These are phyloP conservation scores for Chrysolina haemoptera DNA, from an alignment of 2,888 invertebrate species.

Conservation along the genomic window DNA sequence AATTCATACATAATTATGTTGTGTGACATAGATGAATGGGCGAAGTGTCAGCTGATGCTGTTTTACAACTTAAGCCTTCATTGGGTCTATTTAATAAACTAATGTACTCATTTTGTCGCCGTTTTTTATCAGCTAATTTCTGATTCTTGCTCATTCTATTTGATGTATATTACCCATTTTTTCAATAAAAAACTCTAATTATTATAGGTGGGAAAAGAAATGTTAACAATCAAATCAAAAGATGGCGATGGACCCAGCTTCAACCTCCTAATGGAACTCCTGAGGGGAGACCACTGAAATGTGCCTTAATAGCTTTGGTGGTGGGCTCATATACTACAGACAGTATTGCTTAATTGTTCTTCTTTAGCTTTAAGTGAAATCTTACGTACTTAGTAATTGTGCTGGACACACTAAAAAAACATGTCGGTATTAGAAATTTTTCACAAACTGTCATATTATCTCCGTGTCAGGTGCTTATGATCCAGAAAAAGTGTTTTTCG, in stretches of 20 bases:
- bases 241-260: conserved; percentile 93
- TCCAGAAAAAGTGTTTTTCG: not conserved
- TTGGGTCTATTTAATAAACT: no score
- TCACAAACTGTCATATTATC: conserved; percentile 33
- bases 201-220: conserved; percentile 90
- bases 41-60: no score
- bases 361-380: conserved; percentile 66
- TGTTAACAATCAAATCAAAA: conserved; percentile 88
- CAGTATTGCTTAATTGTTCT: conserved; percentile 65
- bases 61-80: no score
- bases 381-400: conserved; percentile 65
- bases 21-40: no score
- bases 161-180: no score
- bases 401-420: conserved; percentile 52
- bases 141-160: no score
- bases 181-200: conserved; percentile 60
- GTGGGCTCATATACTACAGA: conserved; percentile 66
- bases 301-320: conserved; percentile 68
- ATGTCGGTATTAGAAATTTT: conserved; percentile 40
- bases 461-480: conserved; percentile 1
- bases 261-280: conserved; percentile 95
- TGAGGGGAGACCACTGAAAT: conserved; percentile 89
- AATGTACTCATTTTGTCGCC: no score
- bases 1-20: no score
- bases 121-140: no score